Evolutionary conservation across 2,113 vertebrate species (phyloP).

Genomic region (Heterotis niloticus): DNA sequence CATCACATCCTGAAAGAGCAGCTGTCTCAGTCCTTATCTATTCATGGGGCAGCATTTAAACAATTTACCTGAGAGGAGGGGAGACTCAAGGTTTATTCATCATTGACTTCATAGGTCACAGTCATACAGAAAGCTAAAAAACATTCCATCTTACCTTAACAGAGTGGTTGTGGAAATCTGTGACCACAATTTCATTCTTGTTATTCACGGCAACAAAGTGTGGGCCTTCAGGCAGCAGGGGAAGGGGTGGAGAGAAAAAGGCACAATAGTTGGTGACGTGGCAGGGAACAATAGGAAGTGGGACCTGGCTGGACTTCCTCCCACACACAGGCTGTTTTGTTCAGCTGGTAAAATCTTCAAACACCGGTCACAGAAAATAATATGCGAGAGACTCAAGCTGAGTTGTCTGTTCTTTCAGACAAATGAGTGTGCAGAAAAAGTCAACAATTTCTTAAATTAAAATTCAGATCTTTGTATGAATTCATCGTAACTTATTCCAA

Average conservation of each 20-base stretch:
- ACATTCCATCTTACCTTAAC: constrained; percentile 77
- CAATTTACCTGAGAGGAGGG: not conserved
- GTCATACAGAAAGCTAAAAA: not conserved
- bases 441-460: constrained; percentile 9
- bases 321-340: not conserved
- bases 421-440: not conserved
- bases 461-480: not conserved
- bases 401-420: not conserved
- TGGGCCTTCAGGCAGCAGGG: constrained; percentile 69
- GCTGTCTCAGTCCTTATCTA: no score
- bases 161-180: constrained; percentile 95
- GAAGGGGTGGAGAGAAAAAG: constrained; percentile 1
- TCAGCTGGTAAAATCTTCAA: not conserved
- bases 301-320: not conserved
- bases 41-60: not conserved
- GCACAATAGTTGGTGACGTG: not conserved
- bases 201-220: constrained; percentile 97
- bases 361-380: not conserved
- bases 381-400: not conserved
- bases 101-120: no score
- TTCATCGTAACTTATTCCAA: constrained; percentile 1
- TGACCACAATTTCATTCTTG: constrained; percentile 96
- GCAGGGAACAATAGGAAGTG: constrained; percentile 5
- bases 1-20: no score
- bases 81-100: no score